phyloP scores from a whole-genome alignment of 2,888 invertebrate genomes.

The Nipponacmea schrenckii region DNA sequence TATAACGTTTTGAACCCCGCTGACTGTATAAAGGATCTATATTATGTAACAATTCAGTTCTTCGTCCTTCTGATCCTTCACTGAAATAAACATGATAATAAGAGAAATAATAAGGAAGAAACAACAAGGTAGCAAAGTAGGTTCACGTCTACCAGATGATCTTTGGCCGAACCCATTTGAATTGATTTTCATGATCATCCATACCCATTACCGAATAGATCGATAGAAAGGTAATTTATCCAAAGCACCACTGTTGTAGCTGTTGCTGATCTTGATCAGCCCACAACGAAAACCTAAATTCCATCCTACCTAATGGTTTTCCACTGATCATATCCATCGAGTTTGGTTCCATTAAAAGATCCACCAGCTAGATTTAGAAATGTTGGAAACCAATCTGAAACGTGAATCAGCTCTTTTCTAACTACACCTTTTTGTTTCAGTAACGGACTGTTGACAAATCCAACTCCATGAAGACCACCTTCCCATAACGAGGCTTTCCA shows the following conservation, averaged over 20 bases:
- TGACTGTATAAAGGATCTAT: constrained; percentile 11
- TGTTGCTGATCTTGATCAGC: no score
- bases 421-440: constrained; percentile 34
- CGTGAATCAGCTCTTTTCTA: constrained; percentile 55
- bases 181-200: no score
- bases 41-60: constrained; percentile 11
- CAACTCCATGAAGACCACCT: constrained; percentile 63
- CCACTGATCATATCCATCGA: constrained; percentile 44
- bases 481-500: constrained; percentile 65
- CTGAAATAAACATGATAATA: neutral
- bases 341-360: constrained; percentile 48
- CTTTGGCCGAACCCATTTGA: no score
- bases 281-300: no score
- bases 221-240: no score
- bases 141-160: no score
- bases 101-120: neutral
- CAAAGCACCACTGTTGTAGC: no score
- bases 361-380: constrained; percentile 57
- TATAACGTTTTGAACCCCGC: neutral
- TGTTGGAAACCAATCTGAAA: constrained; percentile 66
- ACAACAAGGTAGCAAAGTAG: neutral
- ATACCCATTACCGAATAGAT: no score
- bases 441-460: constrained; percentile 57
- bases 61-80: neutral
- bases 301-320: constrained; percentile 32